These are phyloP conservation scores for Prorops nasuta DNA, from an alignment of 1,140 invertebrate genomes.

Conservation along the genomic window DNA sequence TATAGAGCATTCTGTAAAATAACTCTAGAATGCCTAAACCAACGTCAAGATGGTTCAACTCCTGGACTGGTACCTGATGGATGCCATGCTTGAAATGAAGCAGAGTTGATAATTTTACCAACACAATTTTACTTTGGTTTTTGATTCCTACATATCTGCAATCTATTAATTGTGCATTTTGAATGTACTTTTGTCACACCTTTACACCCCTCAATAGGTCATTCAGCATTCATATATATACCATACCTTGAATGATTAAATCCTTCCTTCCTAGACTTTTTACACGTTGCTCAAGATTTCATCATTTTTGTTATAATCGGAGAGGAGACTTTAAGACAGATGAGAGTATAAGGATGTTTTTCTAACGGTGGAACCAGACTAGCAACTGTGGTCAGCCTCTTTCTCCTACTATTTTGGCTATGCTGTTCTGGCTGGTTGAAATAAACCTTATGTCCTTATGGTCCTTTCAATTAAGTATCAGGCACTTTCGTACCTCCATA, in stretches of 20 bases:
- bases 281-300: slow-evolving; percentile 67
- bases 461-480: too few relatives aligned
- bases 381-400: too few relatives aligned
- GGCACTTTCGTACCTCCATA: too few relatives aligned
- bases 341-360: too few relatives aligned
- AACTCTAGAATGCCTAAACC: slow-evolving; percentile 93
- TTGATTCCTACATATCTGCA: slow-evolving; percentile 97
- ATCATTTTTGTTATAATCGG: slow-evolving; percentile 66
- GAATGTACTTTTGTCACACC: slow-evolving; percentile 83
- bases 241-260: slow-evolving; percentile 79
- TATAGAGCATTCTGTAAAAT: slow-evolving; percentile 94
- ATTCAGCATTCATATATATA: slow-evolving; percentile 89
- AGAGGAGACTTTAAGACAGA: too few relatives aligned
- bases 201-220: slow-evolving; percentile 73
- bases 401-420: too few relatives aligned
- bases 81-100: slow-evolving; percentile 90
- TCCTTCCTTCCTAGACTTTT: slow-evolving; percentile 72
- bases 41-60: slow-evolving; percentile 95
- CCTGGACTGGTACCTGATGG: slow-evolving; percentile 88
- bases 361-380: too few relatives aligned
- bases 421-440: too few relatives aligned
- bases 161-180: slow-evolving; percentile 89
- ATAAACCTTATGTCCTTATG: too few relatives aligned
- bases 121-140: slow-evolving; percentile 88
- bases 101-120: slow-evolving; percentile 91